Evolutionary conservation across 92 coral and sea anemone species (phyloP), one percentile per base, ranked within the genome.

Genomic region (Porites rus): DNA sequence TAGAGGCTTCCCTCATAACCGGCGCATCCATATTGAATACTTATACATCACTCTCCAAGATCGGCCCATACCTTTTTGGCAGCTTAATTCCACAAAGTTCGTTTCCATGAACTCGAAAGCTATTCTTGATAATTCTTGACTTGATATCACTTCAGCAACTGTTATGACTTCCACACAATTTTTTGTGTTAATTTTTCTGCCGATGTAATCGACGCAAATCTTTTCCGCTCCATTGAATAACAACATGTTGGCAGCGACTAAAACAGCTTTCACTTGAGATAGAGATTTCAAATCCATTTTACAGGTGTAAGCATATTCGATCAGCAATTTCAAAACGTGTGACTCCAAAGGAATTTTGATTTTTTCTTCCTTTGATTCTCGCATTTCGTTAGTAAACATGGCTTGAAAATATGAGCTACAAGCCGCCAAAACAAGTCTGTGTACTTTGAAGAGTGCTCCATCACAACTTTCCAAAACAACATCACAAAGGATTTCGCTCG

Each of bases 341-440:
- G 90, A 84, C 10, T 85, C 87, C 24, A 90, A 65, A 60, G 86
- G 83, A 79, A 90, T 87, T 51, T 85, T 79, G 51, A 90, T 43
- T 51, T 58, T 73, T 52, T 79, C 79, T 65, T 90, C 84, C 10
- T 61, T 79, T 25, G 93, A 72, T 86, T 90, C 93, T 46, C 78
- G 25, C 93, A 90, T 90, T 68, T 90, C 83, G 73, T 69, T 80
- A 7, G 93, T 90, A 64, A 90, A 90, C 93, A 90, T 90, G 2
- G 93, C 93, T 74, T 90, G 93, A 62, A 90, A 90, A 58, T 90
- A 90, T 14, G 90, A 80, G 59, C 93, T 90, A 9, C 90, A 80
- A 14, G 93, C 79, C 74, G 93, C 90, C 65, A 90, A 52, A 53
- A 90, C 93, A 74, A 90, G 86, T 85, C 80, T 90, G 69, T 90